Percentiles rank a stretch among this genome's conserved stretches.
phyloP scores from a whole-genome alignment of 2,888 invertebrate species.

The Ceramica pisi region DNA sequence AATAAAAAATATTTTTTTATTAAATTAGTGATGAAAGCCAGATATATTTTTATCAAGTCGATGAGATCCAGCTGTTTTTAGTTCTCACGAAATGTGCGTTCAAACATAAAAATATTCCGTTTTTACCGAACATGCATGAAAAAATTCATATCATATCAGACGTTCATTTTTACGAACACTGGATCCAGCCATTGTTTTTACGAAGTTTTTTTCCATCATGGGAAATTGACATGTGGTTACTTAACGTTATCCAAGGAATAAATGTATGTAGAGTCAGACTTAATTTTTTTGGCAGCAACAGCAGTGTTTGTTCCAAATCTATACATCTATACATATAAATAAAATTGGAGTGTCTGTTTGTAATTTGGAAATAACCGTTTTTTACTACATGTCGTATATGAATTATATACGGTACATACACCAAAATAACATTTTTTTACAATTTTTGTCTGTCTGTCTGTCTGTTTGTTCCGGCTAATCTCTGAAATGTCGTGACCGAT shows the following conservation, averaged over 20 bases:
- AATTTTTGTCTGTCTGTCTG: too few species aligned
- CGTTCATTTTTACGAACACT: background rate
- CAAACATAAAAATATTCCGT: background rate
- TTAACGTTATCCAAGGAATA: background rate
- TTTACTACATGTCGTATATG: too few species aligned
- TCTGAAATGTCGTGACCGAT: too few species aligned
- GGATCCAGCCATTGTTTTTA: background rate
- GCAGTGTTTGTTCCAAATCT: background rate
- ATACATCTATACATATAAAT: too few species aligned
- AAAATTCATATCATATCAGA: background rate
- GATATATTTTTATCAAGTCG: too few species aligned
- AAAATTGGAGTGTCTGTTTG: too few species aligned
- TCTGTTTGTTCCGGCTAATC: too few species aligned
- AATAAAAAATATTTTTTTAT: too few species aligned
- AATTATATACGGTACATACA: too few species aligned
- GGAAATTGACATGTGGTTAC: background rate
- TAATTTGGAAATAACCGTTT: too few species aligned
- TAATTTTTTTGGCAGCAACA: background rate
- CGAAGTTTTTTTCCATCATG: background rate
- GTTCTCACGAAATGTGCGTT: background rate
- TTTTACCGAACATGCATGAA: background rate
- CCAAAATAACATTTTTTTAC: too few species aligned
- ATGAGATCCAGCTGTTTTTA: background rate
- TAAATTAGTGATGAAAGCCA: background rate
- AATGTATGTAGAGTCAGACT: background rate